Evolutionary conservation across 30 jellyfish, hydroid and myxozoan species (phyloP), one percentile per base, ranked within the genome.

Genomic region (Haliclystus octoradiatus): DNA sequence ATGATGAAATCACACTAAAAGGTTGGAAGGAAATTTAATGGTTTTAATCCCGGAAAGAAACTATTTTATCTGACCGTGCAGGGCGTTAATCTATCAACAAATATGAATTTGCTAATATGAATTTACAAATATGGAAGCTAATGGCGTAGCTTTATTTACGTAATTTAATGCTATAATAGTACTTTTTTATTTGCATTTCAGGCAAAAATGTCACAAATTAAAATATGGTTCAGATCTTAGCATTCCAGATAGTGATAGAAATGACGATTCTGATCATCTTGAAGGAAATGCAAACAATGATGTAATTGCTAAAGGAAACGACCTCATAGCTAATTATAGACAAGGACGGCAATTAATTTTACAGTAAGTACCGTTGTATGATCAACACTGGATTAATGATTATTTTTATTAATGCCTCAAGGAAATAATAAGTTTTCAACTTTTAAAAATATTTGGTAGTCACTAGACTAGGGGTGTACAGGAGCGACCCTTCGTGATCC

Each of bases 201-300:
- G 99, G 64, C 99, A 91, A 74, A 91, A 91, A 64, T 91, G 63
- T 74, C 99, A 91, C 50, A 91, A 91, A 64, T 61, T 91, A 69
- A 76, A 85, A 34, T 91, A 91, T 82, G 99, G 99, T n/a, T 79
- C 95, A 0, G 99, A 91, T 24, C 71, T 91, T 77, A 91, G 82
- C 35, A 28, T 91, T 31, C 95, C 94, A 52, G 57, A 40, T 5
- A 5, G 57, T 40, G 99, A 91, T 27, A 34, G 73, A 7, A 82
- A 75, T 65, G 94, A 91, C 34, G 98, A 89, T 28, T 94, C 57
- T 9, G 57, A 40, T 40, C 57, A 73, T 33, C 76, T 64, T 23
- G 26, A 52, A 28, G 73, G 69, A 34, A 12, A 82, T 1, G 75
- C 29, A 46, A 78, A 68, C 47, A 60, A 75, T 33, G 15, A 33